Conservation (phyloP, 2,888 invertebrate species). For the Tenthredo amoena region DNA sequence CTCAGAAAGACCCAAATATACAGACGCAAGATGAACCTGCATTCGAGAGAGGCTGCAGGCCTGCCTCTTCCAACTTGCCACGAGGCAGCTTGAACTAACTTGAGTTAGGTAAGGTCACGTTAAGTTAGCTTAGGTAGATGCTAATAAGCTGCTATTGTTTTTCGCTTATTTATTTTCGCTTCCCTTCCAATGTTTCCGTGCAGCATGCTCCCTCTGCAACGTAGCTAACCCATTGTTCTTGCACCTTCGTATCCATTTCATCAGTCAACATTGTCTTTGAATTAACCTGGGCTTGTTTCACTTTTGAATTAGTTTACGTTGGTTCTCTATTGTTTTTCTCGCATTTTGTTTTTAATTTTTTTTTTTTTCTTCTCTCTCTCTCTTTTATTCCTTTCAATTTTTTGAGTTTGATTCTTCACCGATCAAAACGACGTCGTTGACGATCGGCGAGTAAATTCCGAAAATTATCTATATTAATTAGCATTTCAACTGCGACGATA, state of each 20-base stretch:
- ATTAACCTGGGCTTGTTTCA: conserved; percentile 70
- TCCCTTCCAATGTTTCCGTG: conserved; percentile 52
- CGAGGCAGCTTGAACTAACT: conserved; percentile 17
- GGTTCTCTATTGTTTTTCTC: background rate
- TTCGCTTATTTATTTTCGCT: conserved; percentile 56
- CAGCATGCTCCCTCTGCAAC: conserved; percentile 20
- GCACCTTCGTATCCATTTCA: conserved; percentile 62
- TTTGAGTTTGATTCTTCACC: background rate
- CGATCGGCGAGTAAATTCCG: background rate
- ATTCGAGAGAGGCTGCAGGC: background rate
- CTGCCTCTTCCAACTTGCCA: conserved; percentile 16
- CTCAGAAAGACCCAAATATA: conserved; percentile 30
- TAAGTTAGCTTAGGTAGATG: conserved; percentile 68
- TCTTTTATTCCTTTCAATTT: background rate
- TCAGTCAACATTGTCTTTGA: conserved; percentile 71
- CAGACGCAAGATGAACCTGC: conserved; percentile 24
- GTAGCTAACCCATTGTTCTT: conserved; percentile 65
- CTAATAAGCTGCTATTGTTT: conserved; percentile 73
- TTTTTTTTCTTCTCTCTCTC: background rate
- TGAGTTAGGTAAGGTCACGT: conserved; percentile 53
- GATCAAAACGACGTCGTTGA: background rate
- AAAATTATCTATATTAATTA: conserved; percentile 38
- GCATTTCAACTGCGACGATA: conserved; percentile 36
- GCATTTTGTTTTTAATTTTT: background rate
- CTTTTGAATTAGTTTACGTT: conserved; percentile 56